These are phyloP conservation scores for Sipha maydis DNA, from an alignment of 2,888 invertebrate species.

Conservation along the genomic window DNA sequence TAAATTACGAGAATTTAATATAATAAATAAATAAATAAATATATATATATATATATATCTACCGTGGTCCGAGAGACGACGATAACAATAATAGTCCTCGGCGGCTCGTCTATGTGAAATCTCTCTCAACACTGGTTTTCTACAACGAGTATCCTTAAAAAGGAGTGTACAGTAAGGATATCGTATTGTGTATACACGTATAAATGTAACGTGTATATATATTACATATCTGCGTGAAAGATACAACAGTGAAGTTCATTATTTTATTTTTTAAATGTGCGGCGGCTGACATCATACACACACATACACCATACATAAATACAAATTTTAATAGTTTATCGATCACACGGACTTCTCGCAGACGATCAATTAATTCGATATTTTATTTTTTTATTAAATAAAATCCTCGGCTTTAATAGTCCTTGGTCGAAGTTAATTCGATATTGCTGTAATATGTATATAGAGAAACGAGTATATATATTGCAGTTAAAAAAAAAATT, in stretches of 20 bases:
- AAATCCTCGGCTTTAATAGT: too few relatives aligned
- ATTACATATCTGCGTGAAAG: neutral
- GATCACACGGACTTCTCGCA: neutral
- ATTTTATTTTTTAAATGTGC: neutral
- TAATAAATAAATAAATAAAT: neutral
- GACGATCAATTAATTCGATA: neutral
- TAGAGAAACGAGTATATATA: too few relatives aligned
- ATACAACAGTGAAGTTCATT: neutral
- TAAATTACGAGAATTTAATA: constrained; percentile 46
- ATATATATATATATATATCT: neutral
- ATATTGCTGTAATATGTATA: neutral
- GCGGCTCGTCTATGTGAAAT: constrained; percentile 35
- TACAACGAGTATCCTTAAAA: constrained; percentile 42
- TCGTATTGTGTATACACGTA: neutral
- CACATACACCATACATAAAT: neutral
- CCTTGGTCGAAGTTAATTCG: too few relatives aligned
- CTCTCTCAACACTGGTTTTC: constrained; percentile 26
- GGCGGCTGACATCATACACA: neutral
- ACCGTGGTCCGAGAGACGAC: neutral
- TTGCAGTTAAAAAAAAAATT: too few relatives aligned
- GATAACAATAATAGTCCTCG: constrained; percentile 41
- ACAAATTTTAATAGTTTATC: neutral
- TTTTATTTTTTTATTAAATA: too few relatives aligned
- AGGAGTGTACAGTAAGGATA: constrained; percentile 12
- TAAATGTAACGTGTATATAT: neutral